Percentiles rank a stretch among this genome's conserved stretches.
Conservation (phyloP, 2,888 invertebrate genomes). For the Phaedon cochleariae region DNA sequence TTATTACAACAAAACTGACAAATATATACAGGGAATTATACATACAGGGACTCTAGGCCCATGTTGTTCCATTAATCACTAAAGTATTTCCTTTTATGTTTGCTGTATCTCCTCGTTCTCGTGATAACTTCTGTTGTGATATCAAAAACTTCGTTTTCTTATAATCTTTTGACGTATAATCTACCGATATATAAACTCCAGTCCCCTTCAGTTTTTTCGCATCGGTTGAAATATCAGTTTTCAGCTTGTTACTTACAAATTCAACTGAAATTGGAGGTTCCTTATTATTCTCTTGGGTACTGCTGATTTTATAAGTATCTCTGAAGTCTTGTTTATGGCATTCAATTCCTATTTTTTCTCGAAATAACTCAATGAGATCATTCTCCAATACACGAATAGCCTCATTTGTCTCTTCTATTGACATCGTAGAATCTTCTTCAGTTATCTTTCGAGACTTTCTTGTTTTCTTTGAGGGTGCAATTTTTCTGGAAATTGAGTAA, state of each 20-base stretch:
- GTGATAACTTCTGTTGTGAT: background rate
- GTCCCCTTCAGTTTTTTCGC: background rate
- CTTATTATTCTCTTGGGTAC: background rate
- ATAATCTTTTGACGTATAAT: background rate
- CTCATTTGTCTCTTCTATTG: too few species aligned
- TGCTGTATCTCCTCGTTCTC: constrained; percentile 1
- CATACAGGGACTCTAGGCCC: too few species aligned
- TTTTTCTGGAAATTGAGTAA: too few species aligned
- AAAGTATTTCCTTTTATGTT: background rate
- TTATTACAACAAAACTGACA: too few species aligned
- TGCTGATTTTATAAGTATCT: background rate
- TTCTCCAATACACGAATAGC: too few species aligned
- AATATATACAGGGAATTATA: too few species aligned
- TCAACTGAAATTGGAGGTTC: background rate
- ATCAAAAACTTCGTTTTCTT: background rate
- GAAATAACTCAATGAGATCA: background rate
- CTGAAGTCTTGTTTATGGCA: background rate
- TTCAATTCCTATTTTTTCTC: background rate
- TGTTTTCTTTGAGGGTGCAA: too few species aligned
- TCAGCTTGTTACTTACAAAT: background rate
- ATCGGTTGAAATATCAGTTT: background rate
- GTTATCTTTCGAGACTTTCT: too few species aligned
- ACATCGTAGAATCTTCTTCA: too few species aligned
- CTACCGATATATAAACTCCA: background rate
- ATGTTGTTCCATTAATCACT: background rate